Conservation (phyloP, 2,888 invertebrate genomes). For the Idaea straminata region DNA sequence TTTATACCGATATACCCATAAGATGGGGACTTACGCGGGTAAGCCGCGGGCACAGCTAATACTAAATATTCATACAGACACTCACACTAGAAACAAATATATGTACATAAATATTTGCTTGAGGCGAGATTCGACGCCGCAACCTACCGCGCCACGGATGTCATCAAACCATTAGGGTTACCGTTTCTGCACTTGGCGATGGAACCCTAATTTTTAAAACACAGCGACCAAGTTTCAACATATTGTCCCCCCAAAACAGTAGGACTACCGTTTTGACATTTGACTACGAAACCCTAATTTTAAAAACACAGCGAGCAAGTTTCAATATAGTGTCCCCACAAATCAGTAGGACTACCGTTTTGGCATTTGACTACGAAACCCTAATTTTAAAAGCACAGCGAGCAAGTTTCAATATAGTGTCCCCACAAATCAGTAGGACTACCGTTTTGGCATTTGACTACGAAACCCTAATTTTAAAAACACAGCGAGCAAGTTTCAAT, state of each 20-base stretch:
- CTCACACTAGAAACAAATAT: no score
- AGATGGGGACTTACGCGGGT: no score
- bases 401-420: constrained; percentile 21
- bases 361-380: constrained; percentile 9
- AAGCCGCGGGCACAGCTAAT: no score
- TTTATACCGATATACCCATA: no score
- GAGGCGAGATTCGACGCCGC: no score
- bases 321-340: constrained; percentile 20
- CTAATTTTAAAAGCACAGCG: constrained; percentile 23
- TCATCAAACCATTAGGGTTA: no score
- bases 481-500: constrained; percentile 21
- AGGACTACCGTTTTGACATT: no score
- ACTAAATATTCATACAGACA: no score
- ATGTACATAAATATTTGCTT: no score
- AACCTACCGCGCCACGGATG: no score
- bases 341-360: no score
- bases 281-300: constrained; percentile 18
- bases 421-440: not conserved
- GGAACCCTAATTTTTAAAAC: constrained; percentile 24
- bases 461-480: constrained; percentile 24
- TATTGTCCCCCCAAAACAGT: constrained; percentile 18
- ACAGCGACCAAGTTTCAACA: constrained; percentile 21
- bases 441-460: not conserved
- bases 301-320: constrained; percentile 21
- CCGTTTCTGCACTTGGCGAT: no score